These are phyloP conservation scores for Schizaphis graminum DNA, from an alignment of 2,888 invertebrate genomes.

Conservation along the genomic window DNA sequence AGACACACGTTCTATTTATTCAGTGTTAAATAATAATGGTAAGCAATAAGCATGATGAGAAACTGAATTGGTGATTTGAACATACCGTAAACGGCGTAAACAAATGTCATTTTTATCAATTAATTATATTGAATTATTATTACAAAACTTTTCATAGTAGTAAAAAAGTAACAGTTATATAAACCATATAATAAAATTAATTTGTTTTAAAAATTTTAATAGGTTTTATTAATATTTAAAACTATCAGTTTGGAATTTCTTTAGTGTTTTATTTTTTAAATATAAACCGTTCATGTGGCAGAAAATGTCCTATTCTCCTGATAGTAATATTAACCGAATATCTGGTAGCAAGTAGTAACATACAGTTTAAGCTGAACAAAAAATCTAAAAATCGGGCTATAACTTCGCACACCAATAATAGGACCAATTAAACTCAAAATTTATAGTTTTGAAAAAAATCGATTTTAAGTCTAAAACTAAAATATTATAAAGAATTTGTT, in stretches of 20 bases:
- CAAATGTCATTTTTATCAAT: neutral
- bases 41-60: neutral
- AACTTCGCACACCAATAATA: neutral
- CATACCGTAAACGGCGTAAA: neutral
- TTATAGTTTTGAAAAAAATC: neutral
- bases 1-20: conserved; percentile 10
- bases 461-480: neutral
- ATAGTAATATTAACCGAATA: no score
- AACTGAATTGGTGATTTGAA: neutral
- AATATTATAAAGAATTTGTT: neutral
- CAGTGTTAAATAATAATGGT: conserved; percentile 1
- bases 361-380: neutral
- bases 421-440: neutral
- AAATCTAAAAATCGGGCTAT: neutral
- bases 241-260: no score
- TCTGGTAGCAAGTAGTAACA: neutral
- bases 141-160: neutral
- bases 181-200: neutral
- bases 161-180: neutral
- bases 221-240: no score
- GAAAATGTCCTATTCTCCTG: no score
- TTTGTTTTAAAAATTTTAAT: no score
- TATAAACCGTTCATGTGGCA: no score
- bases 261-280: no score
- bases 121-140: neutral